Evolutionary conservation across 2,797 vertebrate genomes (phyloP), one percentile per base, ranked within the genome.

Genomic region (Sebastes jordani): DNA sequence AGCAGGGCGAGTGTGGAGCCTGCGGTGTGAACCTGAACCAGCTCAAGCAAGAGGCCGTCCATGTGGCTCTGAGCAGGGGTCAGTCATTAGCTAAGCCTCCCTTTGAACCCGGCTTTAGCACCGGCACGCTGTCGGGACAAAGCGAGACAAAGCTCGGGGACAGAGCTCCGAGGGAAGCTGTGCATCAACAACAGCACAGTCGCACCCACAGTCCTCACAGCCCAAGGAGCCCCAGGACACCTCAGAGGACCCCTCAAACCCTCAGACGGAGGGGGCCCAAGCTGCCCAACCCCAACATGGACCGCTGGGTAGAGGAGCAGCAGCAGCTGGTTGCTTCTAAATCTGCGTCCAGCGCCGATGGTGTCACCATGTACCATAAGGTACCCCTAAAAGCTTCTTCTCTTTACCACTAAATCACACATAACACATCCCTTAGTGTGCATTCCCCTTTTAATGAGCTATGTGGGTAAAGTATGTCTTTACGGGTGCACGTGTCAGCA

Each of bases 11-110:
- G 80, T 99, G 98, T 83, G 96, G 97, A 6, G 92, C 97, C 80
- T 99, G 98, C 67, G 96, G 97, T 34, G 95, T 97, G 0, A 97
- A 97, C 92, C 92, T 97, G 92, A 97, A 96, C 92, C 97, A 98
- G 91, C 86, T 99, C 83, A 99, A 99, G 88, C 97, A 97, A 82
- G 98, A 99, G 88, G 98, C 98, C 34, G 91, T 99, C 89, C 97
- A 97, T 91, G 95, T 97, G 96, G 97, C 99, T 82, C 95, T 99
- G 86, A 95, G 95, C 77, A 90, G 97, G 76, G 97, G 98, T 78
- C 97, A 96, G 89, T 92, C 96, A 1, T 84, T 95, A 62, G 86
- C 92, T 6, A 92, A 89, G 74, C 18, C 97, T 86, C 93, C 96
- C 7, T 89, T 95, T 71, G 83, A 95, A 61, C 94, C 94, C 22